Evolutionary conservation across 1,140 invertebrate species (phyloP).

Genomic region (Belonocnema kinseyi): DNA sequence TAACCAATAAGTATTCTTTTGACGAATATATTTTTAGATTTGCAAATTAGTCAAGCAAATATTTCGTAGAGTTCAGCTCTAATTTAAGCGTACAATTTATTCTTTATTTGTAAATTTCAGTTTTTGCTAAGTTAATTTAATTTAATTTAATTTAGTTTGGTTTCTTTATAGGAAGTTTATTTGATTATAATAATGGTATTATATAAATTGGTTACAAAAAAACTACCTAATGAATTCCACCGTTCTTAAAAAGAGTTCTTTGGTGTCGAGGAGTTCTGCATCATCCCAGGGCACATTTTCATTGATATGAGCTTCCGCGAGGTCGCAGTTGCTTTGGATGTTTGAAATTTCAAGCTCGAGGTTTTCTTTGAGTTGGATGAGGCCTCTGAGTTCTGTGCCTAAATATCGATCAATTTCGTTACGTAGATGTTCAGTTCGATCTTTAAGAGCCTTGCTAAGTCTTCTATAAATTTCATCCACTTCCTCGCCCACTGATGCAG

Average conservation of each 20-base stretch:
- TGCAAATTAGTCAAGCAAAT: too few species aligned
- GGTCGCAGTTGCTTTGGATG: conserved; percentile 95
- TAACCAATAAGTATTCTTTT: too few species aligned
- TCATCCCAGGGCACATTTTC: conserved; percentile 92
- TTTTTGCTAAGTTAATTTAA: too few species aligned
- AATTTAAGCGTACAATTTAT: too few species aligned
- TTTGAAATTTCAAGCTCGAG: conserved; percentile 94
- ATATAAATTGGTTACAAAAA: conserved; percentile 21
- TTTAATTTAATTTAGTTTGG: background rate
- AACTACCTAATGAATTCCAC: conserved; percentile 87
- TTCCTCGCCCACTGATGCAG: conserved; percentile 90
- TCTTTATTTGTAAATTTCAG: too few species aligned
- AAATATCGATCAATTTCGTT: conserved; percentile 93
- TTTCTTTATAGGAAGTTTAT: background rate
- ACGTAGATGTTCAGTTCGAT: conserved; percentile 91
- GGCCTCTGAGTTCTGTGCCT: conserved; percentile 86
- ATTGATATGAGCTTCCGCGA: conserved; percentile 95
- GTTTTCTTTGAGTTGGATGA: conserved; percentile 93
- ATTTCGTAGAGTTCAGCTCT: too few species aligned
- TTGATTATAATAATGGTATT: conserved; percentile 15
- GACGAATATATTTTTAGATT: too few species aligned
- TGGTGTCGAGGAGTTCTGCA: conserved; percentile 92
- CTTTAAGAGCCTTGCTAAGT: conserved; percentile 92
- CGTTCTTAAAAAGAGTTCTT: conserved; percentile 95
- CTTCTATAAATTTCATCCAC: conserved; percentile 94